Evolutionary conservation across 2,113 vertebrate genomes (phyloP).

Genomic region (Mionectes macconnelli): DNA sequence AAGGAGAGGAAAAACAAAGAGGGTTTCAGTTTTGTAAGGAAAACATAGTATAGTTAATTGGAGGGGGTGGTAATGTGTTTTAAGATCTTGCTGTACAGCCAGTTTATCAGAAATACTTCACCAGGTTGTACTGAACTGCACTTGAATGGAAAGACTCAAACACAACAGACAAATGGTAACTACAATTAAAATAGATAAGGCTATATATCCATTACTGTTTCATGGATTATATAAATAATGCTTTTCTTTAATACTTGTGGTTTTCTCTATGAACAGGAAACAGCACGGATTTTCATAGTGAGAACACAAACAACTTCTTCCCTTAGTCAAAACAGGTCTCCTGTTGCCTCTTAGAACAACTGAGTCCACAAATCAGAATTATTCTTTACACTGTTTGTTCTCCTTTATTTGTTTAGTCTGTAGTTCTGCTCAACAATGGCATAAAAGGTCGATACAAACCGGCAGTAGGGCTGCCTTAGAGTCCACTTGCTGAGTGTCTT

Average conservation of each 20-base stretch:
- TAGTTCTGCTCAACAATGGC: not conserved
- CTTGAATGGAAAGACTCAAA: not conserved
- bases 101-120: not conserved
- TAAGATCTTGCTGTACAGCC: not conserved
- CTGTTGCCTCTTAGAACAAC: not conserved
- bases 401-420: not conserved
- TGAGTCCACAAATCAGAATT: not conserved
- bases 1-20: conserved; percentile 21
- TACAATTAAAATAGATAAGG: not conserved
- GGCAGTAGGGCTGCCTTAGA: conserved; percentile 81
- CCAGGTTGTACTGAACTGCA: not conserved
- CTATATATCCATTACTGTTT: not conserved
- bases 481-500: conserved; percentile 84
- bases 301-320: not conserved
- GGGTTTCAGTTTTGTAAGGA: not conserved
- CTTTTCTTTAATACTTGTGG: not conserved
- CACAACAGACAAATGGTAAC: not conserved
- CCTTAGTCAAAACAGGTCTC: not conserved
- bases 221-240: not conserved
- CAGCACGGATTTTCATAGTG: not conserved
- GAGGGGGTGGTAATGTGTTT: not conserved
- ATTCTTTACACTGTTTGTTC: not conserved
- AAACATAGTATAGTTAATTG: not conserved
- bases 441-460: conserved; percentile 70
- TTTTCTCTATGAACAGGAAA: not conserved